Evolutionary conservation across 2,797 vertebrate species (phyloP), one percentile per base, ranked within the genome.

Genomic region (Sebastes baramenuke): DNA sequence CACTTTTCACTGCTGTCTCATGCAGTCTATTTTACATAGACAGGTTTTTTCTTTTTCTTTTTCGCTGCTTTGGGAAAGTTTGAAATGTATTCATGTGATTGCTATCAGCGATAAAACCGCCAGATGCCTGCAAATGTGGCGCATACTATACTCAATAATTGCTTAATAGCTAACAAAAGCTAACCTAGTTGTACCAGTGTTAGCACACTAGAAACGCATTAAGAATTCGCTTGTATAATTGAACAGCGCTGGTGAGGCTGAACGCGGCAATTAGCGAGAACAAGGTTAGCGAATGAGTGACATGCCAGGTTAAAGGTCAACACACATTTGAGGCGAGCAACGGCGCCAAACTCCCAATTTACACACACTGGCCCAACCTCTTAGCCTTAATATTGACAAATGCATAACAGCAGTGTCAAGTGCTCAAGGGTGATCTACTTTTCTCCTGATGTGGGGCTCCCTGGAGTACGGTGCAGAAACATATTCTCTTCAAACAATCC

Each of bases 401-500:
- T 96, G 94, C 94, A 96, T 95, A 88, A 87, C 93, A 95, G 94
- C 92, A 61, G 66, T 95, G 95, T 96, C 96, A 97, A 96, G 95
- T 93, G 94, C 95, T 96, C 94, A 95, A 94, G 95, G 94, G 94
- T 94, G 96, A 96, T 96, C 94, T 92, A 91, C 79, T 95, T 91
- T 89, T 85, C 68, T 92, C 90, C 92, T 96, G 96, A 97, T 96
- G 96, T 93, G 92, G 87, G 94, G 95, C 93, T 97, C 95, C 96
- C 97, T 82, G 77, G 96, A 95, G 97, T 87, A 94, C 72, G 93
- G 90, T 87, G 93, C 94, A 96, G 95, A 97, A 98, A 97, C 97
- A 97, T 93, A 96, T 96, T 97, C 96, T 97, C 93, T 97, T 97
- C 97, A 97, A 98, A 97, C 96, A 97, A 97, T 96, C 96, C 96